Conservation (phyloP, 2,113 vertebrate species). For the Oophaga pumilio region DNA sequence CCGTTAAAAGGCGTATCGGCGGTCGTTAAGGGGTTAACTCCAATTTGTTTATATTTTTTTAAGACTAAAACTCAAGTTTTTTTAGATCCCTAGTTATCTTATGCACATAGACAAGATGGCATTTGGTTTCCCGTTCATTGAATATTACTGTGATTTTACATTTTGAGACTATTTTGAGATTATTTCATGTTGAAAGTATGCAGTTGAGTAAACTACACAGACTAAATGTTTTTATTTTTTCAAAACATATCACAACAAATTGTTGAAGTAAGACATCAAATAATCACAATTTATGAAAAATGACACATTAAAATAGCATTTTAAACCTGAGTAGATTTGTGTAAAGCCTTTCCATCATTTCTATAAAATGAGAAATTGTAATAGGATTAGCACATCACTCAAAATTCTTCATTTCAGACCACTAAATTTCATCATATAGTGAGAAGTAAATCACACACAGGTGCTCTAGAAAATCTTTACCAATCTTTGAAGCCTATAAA, state of each 20-base stretch:
- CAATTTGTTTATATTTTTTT: no score
- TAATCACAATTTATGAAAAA: not conserved
- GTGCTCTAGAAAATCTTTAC: not conserved
- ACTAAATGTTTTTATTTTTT: not conserved
- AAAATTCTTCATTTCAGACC: not conserved
- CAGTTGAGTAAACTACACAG: not conserved
- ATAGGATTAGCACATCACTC: not conserved
- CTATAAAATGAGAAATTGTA: not conserved
- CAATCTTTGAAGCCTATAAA: not conserved
- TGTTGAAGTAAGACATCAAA: not conserved
- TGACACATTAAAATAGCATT: not conserved
- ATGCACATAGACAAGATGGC: not conserved
- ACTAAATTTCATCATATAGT: conserved; percentile 4
- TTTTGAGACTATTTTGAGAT: not conserved
- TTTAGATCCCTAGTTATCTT: not conserved
- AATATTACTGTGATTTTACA: not conserved
- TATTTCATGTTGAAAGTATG: not conserved
- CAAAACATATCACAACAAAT: not conserved
- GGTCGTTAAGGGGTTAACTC: no score
- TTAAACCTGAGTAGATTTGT: not conserved
- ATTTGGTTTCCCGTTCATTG: not conserved
- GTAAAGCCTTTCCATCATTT: not conserved
- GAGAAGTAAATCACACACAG: conserved; percentile 8
- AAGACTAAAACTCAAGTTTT: no score
- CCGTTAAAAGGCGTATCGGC: no score